Conservation (phyloP, 2,888 invertebrate species). For the Ashinkailepas kermadecensis region DNA sequence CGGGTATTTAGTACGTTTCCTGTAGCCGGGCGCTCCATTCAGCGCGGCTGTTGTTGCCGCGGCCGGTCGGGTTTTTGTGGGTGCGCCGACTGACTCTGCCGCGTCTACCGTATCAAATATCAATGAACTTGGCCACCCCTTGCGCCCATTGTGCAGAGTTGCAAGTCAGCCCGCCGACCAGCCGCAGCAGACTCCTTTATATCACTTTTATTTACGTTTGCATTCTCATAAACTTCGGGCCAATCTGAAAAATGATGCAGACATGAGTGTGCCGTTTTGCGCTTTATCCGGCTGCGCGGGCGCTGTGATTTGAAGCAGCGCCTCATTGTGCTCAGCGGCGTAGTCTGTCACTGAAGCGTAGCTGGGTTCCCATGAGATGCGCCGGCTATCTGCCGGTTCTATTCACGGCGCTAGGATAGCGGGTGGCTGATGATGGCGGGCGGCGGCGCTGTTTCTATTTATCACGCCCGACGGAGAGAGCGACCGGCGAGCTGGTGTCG, state of each 20-base stretch:
- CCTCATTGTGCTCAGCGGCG: neutral
- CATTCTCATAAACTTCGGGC: slow-evolving; percentile 17
- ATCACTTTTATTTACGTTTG: slow-evolving; percentile 18
- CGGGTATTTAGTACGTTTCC: slow-evolving; percentile 1
- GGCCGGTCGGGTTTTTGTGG: neutral
- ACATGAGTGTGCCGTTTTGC: slow-evolving; percentile 3
- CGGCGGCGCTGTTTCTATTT: neutral
- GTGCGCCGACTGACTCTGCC: neutral
- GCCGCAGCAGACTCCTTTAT: neutral
- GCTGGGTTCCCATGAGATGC: neutral
- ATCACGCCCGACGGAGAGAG: neutral
- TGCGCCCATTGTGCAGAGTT: slow-evolving; percentile 14
- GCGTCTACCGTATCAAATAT: slow-evolving; percentile 18
- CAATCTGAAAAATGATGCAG: slow-evolving; percentile 10
- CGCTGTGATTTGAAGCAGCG: neutral
- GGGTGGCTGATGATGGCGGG: neutral
- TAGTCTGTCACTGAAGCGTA: neutral
- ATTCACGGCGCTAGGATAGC: neutral
- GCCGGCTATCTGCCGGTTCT: neutral
- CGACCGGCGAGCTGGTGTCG: too few relatives aligned
- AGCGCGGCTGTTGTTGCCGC: slow-evolving; percentile 3
- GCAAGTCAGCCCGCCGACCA: neutral
- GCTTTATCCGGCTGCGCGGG: neutral
- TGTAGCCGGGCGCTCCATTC: neutral
- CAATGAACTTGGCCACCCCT: slow-evolving; percentile 13